phyloP scores from a whole-genome alignment of 2,888 invertebrate genomes.

The Clostera curtula region DNA sequence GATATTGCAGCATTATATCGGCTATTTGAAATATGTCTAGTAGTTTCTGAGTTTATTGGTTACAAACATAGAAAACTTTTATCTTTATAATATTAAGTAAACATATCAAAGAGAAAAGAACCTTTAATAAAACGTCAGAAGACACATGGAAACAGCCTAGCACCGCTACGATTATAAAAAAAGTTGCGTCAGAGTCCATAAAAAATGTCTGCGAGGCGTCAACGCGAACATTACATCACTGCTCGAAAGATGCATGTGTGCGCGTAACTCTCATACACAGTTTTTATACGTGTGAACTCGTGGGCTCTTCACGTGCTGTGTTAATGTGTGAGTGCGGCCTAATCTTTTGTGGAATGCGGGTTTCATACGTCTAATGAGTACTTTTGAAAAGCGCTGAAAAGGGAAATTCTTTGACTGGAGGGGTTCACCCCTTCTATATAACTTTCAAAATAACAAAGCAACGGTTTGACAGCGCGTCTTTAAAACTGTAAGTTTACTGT shows the following conservation, averaged over 20 bases:
- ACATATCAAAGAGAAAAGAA: conserved; percentile 13
- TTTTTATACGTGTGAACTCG: conserved; percentile 26
- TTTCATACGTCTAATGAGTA: conserved; percentile 63
- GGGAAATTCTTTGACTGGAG: conserved; percentile 48
- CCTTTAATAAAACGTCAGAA: conserved; percentile 8
- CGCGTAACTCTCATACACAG: conserved; percentile 27
- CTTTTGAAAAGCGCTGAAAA: conserved; percentile 61
- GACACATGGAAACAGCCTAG: conserved; percentile 39
- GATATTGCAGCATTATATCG: no score
- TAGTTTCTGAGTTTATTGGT: no score
- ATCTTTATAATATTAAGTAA: no score
- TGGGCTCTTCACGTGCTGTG: conserved; percentile 15
- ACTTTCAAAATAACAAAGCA: conserved; percentile 21
- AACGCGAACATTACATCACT: conserved; percentile 66
- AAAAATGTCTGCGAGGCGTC: conserved; percentile 73
- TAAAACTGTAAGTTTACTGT: no score
- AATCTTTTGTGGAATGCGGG: conserved; percentile 72
- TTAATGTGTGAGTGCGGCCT: conserved; percentile 43
- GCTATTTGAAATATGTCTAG: no score
- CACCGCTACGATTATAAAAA: conserved; percentile 56
- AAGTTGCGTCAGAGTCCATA: conserved; percentile 70
- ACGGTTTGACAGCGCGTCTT: conserved; percentile 15
- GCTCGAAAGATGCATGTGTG: conserved; percentile 17
- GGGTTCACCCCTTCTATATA: conserved; percentile 25
- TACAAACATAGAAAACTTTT: no score